Evolutionary conservation across 2,797 vertebrate species (phyloP), one percentile per base, ranked within the genome.

Genomic region (Okamejei kenojei): DNA sequence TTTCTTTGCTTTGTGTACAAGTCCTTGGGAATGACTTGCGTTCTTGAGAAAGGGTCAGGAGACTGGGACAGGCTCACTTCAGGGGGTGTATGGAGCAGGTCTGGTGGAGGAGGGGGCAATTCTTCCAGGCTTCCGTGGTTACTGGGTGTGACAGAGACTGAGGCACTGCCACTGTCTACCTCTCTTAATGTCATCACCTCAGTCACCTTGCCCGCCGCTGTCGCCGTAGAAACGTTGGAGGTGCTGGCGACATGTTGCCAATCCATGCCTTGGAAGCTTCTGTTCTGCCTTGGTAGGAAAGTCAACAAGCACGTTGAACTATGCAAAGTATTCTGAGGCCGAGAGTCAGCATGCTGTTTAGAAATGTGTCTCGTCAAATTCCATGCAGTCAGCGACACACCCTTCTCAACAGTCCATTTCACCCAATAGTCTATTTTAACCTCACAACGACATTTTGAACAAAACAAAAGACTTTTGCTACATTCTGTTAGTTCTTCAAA

Each of bases 1-100:
- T 97, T 97, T 94, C 95, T 97, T 95, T 98, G 97, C 94, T 97
- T 97, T 93, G 95, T 94, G 88, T 97, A 97, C 93, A 96, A 94
- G 81, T 97, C 97, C 96, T 94, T 97, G 94, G 95, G 96, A 13
- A 95, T 4, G 35, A 94, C 93, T 65, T 93, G 93, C 94, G 96
- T 97, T 94, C 94, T 84, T 93, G 94, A 86, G 93, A 95, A 95
- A 86, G 15, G 94, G 90, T 97, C 97, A 94, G 97, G 96, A 95
- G 96, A 96, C 95, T 96, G 96, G 94, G 95, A 95, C 95, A 93
- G 94, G 88, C 93, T 95, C 79, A 93, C 94, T 94, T 98, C 96
- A 94, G 94, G 65, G 94, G 96, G 94, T 94, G 95, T 95, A 95
- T 97, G 96, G 94, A 97, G 95, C 96, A 97, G 95, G 78, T 98